A percentile compares a stretch with the other conserved stretches of the same genome.
Conservation (phyloP, 2,113 vertebrate species). For the Urocitellus parryii region DNA sequence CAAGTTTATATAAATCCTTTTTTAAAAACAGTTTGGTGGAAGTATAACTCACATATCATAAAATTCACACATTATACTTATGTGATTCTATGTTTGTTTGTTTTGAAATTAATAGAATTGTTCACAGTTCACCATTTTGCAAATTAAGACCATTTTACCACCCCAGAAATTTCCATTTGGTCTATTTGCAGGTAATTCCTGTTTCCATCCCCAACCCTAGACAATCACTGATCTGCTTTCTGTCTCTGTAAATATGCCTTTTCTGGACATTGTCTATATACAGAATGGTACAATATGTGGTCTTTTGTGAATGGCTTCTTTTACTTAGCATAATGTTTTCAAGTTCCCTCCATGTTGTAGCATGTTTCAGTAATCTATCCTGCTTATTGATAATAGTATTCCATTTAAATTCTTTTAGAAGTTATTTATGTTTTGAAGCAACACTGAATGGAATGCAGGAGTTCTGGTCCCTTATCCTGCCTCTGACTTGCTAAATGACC, state of each 20-base stretch:
- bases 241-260: constrained; percentile 41
- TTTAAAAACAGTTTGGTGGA: not conserved
- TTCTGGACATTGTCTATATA: constrained; percentile 10
- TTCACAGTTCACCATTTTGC: not conserved
- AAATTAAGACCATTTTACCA: not conserved
- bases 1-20: not conserved
- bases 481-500: not conserved
- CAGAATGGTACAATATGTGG: not conserved
- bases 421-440: constrained; percentile 35
- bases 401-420: constrained; percentile 13
- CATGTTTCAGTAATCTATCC: not conserved
- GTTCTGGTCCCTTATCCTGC: not conserved
- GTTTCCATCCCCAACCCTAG: not conserved
- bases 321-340: constrained; percentile 20
- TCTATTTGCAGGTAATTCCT: not conserved
- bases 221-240: constrained; percentile 45
- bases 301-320: constrained; percentile 14
- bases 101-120: constrained; percentile 5
- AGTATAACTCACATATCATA: constrained; percentile 1
- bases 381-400: constrained; percentile 36
- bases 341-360: not conserved
- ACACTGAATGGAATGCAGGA: not conserved
- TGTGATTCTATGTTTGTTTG: constrained; percentile 34
- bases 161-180: not conserved
- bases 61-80: not conserved